Evolutionary conservation across 2,113 vertebrate species (phyloP).

Genomic region (Centrocercus urophasianus): DNA sequence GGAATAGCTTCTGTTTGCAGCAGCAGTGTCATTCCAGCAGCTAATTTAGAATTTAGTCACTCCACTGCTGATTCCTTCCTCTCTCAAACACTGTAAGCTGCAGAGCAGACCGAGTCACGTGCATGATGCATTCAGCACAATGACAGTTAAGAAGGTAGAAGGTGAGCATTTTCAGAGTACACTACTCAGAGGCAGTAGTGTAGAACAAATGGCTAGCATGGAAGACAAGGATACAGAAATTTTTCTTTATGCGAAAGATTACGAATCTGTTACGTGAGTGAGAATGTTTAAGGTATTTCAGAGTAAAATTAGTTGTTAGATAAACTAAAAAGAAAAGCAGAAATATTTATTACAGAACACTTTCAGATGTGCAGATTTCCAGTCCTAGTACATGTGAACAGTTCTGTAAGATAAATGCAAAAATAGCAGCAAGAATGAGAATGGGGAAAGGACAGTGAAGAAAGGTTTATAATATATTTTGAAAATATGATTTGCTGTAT

Average conservation of each 20-base stretch:
- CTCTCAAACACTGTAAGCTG: background rate
- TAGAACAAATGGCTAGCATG: background rate
- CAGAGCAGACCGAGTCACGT: rapidly evolving
- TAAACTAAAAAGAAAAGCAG: background rate
- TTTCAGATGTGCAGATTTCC: background rate
- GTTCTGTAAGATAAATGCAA: background rate
- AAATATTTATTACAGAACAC: background rate
- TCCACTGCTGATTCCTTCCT: background rate
- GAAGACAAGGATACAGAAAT: background rate
- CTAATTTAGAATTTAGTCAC: background rate
- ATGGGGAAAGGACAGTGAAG: background rate
- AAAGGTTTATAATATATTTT: background rate
- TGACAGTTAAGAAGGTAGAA: background rate
- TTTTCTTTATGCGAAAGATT: background rate
- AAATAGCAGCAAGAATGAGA: background rate
- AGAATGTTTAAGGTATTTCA: background rate
- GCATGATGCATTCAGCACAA: background rate
- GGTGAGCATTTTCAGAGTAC: background rate
- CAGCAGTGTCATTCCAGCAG: background rate
- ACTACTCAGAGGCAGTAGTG: background rate
- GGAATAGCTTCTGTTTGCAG: background rate
- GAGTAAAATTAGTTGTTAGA: background rate
- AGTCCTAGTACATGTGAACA: background rate
- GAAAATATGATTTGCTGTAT: background rate
- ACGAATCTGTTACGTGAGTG: background rate